phyloP scores from a whole-genome alignment of 2,113 vertebrate species.

The Burhinus oedicnemus region DNA sequence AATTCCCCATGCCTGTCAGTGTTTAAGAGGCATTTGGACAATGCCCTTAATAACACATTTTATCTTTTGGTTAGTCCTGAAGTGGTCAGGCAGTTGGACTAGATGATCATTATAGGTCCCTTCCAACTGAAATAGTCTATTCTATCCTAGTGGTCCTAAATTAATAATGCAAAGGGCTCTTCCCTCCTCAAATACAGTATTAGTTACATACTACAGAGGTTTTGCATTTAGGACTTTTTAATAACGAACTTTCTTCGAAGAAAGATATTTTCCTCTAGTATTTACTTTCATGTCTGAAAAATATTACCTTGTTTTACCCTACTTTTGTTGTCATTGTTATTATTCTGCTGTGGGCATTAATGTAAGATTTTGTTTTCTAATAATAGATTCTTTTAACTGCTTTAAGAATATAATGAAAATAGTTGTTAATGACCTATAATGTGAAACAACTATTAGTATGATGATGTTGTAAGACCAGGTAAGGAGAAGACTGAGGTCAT shows the following conservation, averaged over 20 bases:
- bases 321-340: not conserved
- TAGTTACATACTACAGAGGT: not conserved
- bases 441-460: not conserved
- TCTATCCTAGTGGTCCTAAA: not conserved
- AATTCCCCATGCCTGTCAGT: accelerated
- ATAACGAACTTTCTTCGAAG: not conserved
- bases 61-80: not conserved
- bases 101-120: not conserved
- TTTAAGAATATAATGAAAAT: not conserved
- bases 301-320: not conserved
- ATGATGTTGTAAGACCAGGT: not conserved
- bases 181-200: not conserved
- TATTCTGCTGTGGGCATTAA: not conserved
- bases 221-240: not conserved
- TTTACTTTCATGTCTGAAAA: not conserved
- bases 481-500: not conserved
- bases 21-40: not conserved
- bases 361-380: not conserved
- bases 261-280: not conserved
- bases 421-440: not conserved
- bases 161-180: not conserved
- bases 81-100: not conserved
- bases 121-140: not conserved
- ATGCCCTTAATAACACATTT: not conserved
- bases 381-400: not conserved